Conservation (phyloP, 2,797 vertebrate species). For the Sphenodon punctatus region DNA sequence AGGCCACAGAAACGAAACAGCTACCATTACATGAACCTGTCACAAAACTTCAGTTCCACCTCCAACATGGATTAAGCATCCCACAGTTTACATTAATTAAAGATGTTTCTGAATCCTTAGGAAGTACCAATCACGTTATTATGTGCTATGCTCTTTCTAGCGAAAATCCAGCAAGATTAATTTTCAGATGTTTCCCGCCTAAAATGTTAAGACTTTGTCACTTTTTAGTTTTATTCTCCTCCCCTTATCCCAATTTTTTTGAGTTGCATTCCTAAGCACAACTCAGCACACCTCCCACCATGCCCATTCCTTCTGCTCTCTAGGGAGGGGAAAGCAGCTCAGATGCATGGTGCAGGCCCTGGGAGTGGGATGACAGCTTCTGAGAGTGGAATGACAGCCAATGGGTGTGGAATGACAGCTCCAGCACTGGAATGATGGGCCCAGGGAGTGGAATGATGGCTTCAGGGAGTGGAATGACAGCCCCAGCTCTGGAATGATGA, state of each 20-base stretch:
- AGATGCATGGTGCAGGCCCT: no score
- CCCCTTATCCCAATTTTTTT: background rate
- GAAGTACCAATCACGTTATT: background rate
- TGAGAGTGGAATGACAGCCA: no score
- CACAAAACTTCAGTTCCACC: background rate
- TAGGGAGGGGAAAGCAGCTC: background rate
- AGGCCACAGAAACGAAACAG: background rate
- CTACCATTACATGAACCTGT: background rate
- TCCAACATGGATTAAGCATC: no score
- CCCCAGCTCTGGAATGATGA: no score
- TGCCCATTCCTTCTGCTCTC: constrained; percentile 28
- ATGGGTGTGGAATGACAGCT: no score
- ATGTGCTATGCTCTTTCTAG: background rate
- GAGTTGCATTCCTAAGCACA: background rate
- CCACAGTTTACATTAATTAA: no score
- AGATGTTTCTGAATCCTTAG: background rate
- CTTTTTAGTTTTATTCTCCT: no score
- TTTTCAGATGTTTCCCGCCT: background rate
- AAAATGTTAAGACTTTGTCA: background rate
- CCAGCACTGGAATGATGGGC: no score
- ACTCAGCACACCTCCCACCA: constrained; percentile 33
- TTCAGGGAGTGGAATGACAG: no score
- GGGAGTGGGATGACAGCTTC: no score
- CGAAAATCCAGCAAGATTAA: background rate
- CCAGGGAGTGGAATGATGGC: no score